phyloP scores from a whole-genome alignment of 2,113 vertebrate species.

The Cyrtonyx montezumae region DNA sequence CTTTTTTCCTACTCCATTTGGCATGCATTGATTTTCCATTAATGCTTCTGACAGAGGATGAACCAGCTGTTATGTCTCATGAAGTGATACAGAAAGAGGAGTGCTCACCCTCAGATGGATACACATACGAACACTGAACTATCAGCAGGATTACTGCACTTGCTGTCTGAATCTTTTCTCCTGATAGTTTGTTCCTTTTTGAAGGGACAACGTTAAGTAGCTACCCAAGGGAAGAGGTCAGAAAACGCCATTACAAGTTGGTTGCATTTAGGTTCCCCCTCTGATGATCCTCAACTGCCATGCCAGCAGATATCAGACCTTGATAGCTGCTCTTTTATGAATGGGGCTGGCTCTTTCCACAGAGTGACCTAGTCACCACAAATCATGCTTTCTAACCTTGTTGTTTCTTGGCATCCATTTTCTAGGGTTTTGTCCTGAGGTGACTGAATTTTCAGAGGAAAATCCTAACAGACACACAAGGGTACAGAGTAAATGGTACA shows the following conservation, averaged over 20 bases:
- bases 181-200: neutral
- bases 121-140: neutral
- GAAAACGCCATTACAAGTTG: neutral
- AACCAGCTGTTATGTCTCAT: neutral
- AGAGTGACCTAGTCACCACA: neutral
- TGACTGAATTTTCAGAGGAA: neutral
- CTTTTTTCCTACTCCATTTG: neutral
- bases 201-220: neutral
- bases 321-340: accelerated
- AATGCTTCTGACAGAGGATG: neutral
- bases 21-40: conserved; percentile 34
- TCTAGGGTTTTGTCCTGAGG: neutral
- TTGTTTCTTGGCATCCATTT: neutral
- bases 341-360: neutral
- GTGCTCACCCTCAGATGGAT: neutral
- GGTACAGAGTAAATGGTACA: neutral
- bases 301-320: neutral
- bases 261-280: neutral
- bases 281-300: neutral
- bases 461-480: neutral
- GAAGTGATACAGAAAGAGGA: neutral
- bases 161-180: neutral
- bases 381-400: neutral
- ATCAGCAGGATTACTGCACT: neutral
- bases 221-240: neutral